Evolutionary conservation across 1,140 invertebrate genomes (phyloP), one percentile per base, ranked within the genome.

Genomic region (Halyomorpha halys): DNA sequence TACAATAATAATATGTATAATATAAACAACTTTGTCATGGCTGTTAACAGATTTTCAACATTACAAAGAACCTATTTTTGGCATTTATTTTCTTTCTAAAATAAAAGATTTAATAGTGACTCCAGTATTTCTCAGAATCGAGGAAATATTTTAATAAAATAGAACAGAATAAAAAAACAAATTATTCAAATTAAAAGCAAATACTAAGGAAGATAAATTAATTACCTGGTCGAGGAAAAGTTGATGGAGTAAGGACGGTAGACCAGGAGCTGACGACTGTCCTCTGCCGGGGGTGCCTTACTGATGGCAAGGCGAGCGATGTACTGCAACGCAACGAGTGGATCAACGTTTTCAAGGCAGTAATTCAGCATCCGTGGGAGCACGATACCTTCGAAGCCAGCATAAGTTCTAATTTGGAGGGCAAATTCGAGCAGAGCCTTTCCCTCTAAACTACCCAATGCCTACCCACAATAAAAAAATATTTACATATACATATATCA

Each of bases 331-430:
- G 79, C 72, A 60, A 79, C 70, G 66, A 72, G 30, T 21, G 65
- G 44, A 18, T 75, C 74, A 60, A 77, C 70, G n/a, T 61, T 18
- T n/a, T 56, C 53, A 25, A 82, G 72, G 67, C 83, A 83, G 70
- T 79, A 82, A 14, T 79, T 76, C 15, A 90, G 69, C 44, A 89
- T 79, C 44, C 79, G 76, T 0, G 89, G 86, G 61, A 92, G 72
- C 62, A 92, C 79, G 56, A 88, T 75, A 56, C 83, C 76, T 72
- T 89, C 86, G 73, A 91, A 90, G 53, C 82, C 81, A 8, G 82
- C 77, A 72, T 84, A 86, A 54, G 78, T 72, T 30, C 83, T 77
- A 1, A 86, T 75, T 72, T 82, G 81, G 69, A 83, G 78, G 2
- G 89, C 79, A 69, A 86, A 82, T 49, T 78, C 75, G 15, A 84